These are phyloP conservation scores for Tetranychus cinnabarinus DNA, from an alignment of 1,140 invertebrate genomes.

Conservation along the genomic window DNA sequence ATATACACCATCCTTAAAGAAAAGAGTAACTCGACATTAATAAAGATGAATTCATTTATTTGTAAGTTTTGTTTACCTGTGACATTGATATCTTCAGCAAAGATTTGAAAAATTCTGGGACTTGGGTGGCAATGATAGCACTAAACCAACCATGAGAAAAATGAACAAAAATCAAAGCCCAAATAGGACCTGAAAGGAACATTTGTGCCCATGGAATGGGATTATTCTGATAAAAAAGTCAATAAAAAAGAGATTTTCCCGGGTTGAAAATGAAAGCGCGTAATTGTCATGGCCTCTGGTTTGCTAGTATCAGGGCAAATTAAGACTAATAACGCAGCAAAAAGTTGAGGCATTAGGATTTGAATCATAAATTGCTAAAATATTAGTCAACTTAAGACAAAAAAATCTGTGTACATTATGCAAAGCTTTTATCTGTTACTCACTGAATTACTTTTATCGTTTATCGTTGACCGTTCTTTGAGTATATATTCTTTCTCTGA, in stretches of 20 bases:
- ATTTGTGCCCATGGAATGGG: constrained; percentile 53
- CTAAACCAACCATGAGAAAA: constrained; percentile 77
- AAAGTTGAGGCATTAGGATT: no score
- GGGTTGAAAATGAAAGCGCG: no score
- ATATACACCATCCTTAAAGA: constrained; percentile 28
- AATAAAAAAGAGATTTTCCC: no score
- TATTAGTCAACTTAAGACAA: no score
- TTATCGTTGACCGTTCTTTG: constrained; percentile 10
- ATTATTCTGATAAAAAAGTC: constrained; percentile 17
- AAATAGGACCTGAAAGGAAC: constrained; percentile 55
- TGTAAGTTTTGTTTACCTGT: constrained; percentile 27
- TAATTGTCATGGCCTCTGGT: no score
- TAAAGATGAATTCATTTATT: not conserved
- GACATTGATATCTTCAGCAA: constrained; percentile 68
- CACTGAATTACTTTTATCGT: constrained; percentile 3
- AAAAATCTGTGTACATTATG: no score
- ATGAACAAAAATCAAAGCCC: constrained; percentile 74
- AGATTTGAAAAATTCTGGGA: constrained; percentile 78
- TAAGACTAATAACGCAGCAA: no score
- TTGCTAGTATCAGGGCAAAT: no score
- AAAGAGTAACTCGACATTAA: not conserved
- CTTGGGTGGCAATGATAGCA: constrained; percentile 73
- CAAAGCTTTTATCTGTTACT: no score
- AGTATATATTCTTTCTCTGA: constrained; percentile 58
- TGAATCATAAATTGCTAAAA: no score